Percentiles rank a stretch among this genome's conserved stretches.
These are phyloP conservation scores for Rafetus swinhoei DNA, from an alignment of 2,113 vertebrate species.

Conservation along the genomic window DNA sequence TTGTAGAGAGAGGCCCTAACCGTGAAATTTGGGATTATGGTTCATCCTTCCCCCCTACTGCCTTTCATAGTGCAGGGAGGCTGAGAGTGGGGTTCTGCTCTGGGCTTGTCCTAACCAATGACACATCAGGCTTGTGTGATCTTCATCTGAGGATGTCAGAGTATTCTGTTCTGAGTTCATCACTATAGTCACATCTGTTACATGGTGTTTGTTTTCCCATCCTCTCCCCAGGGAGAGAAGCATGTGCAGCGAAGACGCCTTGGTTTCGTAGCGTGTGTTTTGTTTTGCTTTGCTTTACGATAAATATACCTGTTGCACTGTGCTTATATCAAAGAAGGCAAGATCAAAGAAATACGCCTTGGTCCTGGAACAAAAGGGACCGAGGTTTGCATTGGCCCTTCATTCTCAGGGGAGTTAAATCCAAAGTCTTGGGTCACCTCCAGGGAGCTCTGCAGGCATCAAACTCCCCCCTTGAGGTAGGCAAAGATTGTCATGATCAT, in stretches of 20 bases:
- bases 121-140: neutral
- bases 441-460: neutral
- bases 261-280: neutral
- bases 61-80: neutral
- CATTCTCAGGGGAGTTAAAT: neutral
- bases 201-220: slow-evolving; percentile 8
- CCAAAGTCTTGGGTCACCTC: neutral
- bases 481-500: slow-evolving; percentile 26
- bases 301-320: neutral
- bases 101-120: neutral
- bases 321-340: neutral
- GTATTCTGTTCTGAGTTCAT: neutral
- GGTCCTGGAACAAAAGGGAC: neutral
- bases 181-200: neutral
- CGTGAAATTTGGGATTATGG: neutral
- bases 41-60: neutral
- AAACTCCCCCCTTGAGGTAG: neutral
- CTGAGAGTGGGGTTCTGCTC: neutral
- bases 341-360: neutral
- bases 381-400: neutral
- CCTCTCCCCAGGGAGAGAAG: slow-evolving; percentile 49
- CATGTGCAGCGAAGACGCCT: neutral
- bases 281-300: neutral
- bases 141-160: neutral
- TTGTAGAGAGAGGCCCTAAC: rapidly evolving